These are phyloP conservation scores for Syrrhaptes paradoxus DNA, from an alignment of 2,113 vertebrate species.

Conservation along the genomic window DNA sequence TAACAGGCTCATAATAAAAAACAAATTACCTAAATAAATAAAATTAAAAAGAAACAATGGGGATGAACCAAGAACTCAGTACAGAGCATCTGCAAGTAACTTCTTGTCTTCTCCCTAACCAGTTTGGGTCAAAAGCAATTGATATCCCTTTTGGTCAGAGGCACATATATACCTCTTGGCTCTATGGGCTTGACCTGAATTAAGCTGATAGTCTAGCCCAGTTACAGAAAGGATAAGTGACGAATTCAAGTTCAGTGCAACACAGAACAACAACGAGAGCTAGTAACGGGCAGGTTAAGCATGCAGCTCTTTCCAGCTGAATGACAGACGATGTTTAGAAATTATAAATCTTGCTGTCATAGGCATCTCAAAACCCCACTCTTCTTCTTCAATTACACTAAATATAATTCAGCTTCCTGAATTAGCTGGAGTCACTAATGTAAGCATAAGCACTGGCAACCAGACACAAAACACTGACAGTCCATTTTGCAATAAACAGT, in stretches of 20 bases:
- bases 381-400: neutral
- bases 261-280: neutral
- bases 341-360: neutral
- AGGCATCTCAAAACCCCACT: neutral
- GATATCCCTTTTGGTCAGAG: neutral
- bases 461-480: neutral
- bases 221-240: neutral
- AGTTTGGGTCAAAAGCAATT: neutral
- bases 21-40: neutral
- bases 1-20: neutral
- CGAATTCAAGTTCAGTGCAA: neutral
- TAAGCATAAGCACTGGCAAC: neutral
- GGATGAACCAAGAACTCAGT: neutral
- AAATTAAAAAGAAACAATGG: neutral
- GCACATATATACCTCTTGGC: neutral
- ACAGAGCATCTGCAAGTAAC: neutral
- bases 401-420: neutral
- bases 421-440: neutral
- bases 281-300: neutral
- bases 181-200: neutral
- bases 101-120: neutral
- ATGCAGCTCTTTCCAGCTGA: neutral
- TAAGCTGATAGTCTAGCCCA: too few relatives aligned
- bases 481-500: neutral
- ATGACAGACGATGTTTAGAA: neutral